Conservation (phyloP, 2,797 vertebrate species). For the Rhabdomys pumilio region DNA sequence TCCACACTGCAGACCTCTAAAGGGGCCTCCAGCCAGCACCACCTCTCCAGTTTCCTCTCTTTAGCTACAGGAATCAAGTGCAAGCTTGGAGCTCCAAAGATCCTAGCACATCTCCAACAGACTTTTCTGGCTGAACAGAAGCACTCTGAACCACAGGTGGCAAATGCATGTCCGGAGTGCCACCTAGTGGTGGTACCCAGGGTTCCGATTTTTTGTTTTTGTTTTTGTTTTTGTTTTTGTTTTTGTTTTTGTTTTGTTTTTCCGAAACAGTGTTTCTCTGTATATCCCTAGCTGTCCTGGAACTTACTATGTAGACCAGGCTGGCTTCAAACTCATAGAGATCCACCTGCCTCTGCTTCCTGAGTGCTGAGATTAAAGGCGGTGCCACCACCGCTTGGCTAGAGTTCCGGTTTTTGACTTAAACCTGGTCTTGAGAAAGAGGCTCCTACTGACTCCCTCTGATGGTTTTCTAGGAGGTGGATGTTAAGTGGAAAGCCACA, state of each 20-base stretch:
- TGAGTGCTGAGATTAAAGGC: neutral
- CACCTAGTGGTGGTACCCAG: slow-evolving; percentile 79
- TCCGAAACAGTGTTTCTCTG: neutral
- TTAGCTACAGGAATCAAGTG: neutral
- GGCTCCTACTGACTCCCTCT: neutral
- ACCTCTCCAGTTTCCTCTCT: neutral
- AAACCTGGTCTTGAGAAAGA: neutral
- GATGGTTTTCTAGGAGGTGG: neutral
- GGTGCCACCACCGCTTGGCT: neutral
- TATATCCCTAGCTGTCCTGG: neutral
- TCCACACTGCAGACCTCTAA: neutral
- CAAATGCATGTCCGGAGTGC: slow-evolving; percentile 63
- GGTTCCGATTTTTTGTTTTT: neutral
- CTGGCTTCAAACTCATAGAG: neutral
- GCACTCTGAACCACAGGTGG: neutral
- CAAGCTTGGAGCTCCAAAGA: neutral
- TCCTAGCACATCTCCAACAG: neutral
- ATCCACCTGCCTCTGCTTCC: neutral
- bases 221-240: no score
- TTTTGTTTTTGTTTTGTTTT: no score
- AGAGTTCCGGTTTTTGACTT: neutral
- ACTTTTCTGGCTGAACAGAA: neutral
- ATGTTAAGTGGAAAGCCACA: neutral
- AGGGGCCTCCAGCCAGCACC: neutral
- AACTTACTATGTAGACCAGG: neutral